Evolutionary conservation across 2,888 invertebrate genomes (phyloP).

Genomic region (Cyrtodaria siliqua): DNA sequence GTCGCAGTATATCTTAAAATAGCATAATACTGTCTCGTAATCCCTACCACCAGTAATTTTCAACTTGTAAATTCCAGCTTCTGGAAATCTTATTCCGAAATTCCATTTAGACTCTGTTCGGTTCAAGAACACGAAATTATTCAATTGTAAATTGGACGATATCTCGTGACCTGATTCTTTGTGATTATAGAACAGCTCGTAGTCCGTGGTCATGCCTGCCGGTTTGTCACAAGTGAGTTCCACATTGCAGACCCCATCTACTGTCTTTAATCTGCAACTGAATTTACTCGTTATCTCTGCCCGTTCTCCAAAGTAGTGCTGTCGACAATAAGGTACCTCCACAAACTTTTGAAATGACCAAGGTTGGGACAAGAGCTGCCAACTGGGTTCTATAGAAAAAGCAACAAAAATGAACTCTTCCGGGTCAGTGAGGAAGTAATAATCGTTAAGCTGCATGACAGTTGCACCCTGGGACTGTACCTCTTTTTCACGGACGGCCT

Average conservation of each 20-base stretch:
- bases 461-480: constrained; percentile 23
- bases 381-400: constrained; percentile 27
- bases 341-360: constrained; percentile 51
- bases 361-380: constrained; percentile 46
- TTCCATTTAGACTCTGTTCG: constrained; percentile 46
- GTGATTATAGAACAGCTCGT: constrained; percentile 64
- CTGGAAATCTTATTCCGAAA: constrained; percentile 63
- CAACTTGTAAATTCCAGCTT: constrained; percentile 63
- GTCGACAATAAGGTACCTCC: constrained; percentile 45
- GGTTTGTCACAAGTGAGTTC: constrained; percentile 36
- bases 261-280: constrained; percentile 24
- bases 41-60: constrained; percentile 49
- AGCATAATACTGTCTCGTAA: constrained; percentile 49
- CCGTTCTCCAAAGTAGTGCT: constrained; percentile 31
- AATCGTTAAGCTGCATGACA: constrained; percentile 46
- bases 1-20: constrained; percentile 61
- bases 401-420: constrained; percentile 50
- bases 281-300: constrained; percentile 41
- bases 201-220: constrained; percentile 38
- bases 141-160: constrained; percentile 49
- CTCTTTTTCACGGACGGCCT: constrained; percentile 50
- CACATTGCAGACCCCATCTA: constrained; percentile 44
- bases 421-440: constrained; percentile 56
- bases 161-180: constrained; percentile 60
- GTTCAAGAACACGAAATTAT: constrained; percentile 62